Evolutionary conservation across 2,797 vertebrate species (phyloP).

Genomic region (Diglossa cyanea): DNA sequence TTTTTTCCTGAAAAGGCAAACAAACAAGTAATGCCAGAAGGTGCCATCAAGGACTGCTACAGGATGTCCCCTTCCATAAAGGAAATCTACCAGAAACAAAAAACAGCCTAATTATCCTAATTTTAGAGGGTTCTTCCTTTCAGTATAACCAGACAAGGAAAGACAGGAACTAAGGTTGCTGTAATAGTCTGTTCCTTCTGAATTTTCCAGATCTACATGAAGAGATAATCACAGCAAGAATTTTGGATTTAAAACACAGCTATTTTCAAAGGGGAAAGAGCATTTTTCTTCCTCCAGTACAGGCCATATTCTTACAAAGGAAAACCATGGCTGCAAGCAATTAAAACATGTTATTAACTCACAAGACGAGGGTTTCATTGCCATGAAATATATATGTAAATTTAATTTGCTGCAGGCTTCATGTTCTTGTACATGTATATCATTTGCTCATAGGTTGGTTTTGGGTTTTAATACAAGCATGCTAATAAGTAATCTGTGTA

Average conservation of each 20-base stretch:
- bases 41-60: neutral
- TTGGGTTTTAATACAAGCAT: neutral
- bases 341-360: constrained; percentile 40
- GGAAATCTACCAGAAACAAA: neutral
- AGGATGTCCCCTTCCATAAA: neutral
- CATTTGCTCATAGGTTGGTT: neutral
- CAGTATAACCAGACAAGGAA: neutral
- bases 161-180: neutral
- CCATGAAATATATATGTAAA: constrained; percentile 28
- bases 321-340: constrained; percentile 24
- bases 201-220: neutral
- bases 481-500: neutral
- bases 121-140: neutral
- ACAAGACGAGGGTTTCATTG: constrained; percentile 22
- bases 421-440: neutral
- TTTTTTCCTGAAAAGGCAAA: constrained; percentile 27
- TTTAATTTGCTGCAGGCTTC: constrained; percentile 10
- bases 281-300: constrained; percentile 2
- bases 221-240: neutral
- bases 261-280: neutral
- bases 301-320: constrained; percentile 25
- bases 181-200: neutral
- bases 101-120: neutral
- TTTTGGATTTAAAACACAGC: neutral
- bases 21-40: neutral